These are phyloP conservation scores for Mastigias papua DNA, from an alignment of 30 jellyfish, hydroid and myxozoan species.

Conservation along the genomic window DNA sequence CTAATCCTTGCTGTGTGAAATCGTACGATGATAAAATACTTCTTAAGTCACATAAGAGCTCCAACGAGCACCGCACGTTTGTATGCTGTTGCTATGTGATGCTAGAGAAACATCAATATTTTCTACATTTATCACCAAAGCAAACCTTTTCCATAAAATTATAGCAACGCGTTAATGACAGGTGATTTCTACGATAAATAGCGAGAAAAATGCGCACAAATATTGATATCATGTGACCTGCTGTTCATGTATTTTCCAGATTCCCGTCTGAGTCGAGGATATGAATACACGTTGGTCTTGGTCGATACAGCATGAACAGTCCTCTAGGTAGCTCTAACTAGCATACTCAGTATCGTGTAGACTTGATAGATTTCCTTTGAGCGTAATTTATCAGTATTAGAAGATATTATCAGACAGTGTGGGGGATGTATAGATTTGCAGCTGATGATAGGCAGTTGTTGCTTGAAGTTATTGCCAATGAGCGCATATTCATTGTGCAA, in stretches of 20 bases:
- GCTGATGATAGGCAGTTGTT: too few species aligned
- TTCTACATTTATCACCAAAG: background rate
- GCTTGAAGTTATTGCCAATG: too few species aligned
- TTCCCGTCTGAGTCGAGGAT: background rate
- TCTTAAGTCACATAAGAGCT: background rate
- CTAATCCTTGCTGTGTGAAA: background rate
- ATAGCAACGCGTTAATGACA: constrained; percentile 35
- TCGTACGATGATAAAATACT: background rate
- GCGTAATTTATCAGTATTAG: too few species aligned
- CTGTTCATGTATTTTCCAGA: constrained; percentile 5
- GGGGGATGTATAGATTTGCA: too few species aligned
- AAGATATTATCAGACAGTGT: too few species aligned
- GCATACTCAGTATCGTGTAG: too few species aligned
- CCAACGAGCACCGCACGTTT: background rate
- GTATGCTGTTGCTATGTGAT: constrained; percentile 14
- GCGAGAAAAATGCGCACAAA: constrained; percentile 15
- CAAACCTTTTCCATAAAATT: background rate
- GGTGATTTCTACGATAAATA: constrained; percentile 6
- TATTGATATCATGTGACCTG: constrained; percentile 31
- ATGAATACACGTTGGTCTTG: too few species aligned
- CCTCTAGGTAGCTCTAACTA: too few species aligned
- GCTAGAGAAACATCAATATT: background rate
- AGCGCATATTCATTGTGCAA: too few species aligned
- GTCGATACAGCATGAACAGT: too few species aligned
- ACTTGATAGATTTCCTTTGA: too few species aligned